These are phyloP conservation scores for Dynastes tityus DNA, from an alignment of 2,888 invertebrate genomes.

Conservation along the genomic window DNA sequence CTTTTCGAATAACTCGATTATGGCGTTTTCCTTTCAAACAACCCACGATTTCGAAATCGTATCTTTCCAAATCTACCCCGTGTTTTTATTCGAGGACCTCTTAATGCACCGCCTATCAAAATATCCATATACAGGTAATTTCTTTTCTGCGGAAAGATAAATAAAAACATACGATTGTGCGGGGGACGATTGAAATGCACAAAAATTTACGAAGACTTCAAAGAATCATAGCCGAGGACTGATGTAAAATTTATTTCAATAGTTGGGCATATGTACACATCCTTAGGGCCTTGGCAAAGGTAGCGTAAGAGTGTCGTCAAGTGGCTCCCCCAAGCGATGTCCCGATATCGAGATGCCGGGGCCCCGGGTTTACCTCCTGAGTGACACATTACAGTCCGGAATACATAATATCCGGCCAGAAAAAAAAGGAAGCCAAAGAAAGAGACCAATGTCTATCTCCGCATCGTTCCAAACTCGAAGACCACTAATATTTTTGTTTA, in stretches of 20 bases:
- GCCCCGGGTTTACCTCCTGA: conserved; percentile 59
- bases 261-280: conserved; percentile 56
- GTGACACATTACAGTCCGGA: conserved; percentile 61
- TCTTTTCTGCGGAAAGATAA: conserved; percentile 2
- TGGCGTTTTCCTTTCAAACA: no score
- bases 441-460: conserved; percentile 38
- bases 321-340: conserved; percentile 58
- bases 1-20: no score
- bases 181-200: conserved; percentile 36
- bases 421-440: conserved; percentile 22
- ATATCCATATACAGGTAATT: not conserved
- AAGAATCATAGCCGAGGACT: conserved; percentile 50
- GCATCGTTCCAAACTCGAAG: conserved; percentile 39
- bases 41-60: not conserved
- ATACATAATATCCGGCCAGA: conserved; percentile 61
- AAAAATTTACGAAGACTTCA: conserved; percentile 50
- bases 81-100: not conserved
- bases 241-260: conserved; percentile 56
- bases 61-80: not conserved
- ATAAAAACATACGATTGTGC: conserved; percentile 5
- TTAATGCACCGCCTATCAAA: conserved; percentile 2
- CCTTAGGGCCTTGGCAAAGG: conserved; percentile 55
- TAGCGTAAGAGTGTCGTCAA: conserved; percentile 57
- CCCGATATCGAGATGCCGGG: conserved; percentile 58
- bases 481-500: conserved; percentile 43